Evolutionary conservation across 2,113 vertebrate genomes (phyloP).

Genomic region (Hepsetus odoe): DNA sequence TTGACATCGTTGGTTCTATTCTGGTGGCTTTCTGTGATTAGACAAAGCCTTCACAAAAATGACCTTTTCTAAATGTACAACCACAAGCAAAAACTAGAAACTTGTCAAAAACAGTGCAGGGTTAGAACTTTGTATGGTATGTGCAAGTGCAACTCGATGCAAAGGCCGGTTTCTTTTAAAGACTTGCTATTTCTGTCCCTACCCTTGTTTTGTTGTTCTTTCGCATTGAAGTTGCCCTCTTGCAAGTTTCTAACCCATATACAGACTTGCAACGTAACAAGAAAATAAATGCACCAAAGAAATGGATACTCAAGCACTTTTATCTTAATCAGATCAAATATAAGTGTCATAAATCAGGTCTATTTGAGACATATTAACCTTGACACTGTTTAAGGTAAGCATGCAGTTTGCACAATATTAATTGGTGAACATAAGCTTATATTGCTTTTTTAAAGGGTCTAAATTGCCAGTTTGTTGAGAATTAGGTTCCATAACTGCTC

Average conservation of each 20-base stretch:
- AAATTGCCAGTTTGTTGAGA: too few relatives aligned
- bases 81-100: constrained; percentile 5
- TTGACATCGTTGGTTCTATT: constrained; percentile 61
- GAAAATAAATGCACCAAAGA: not conserved
- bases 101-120: not conserved
- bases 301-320: too few relatives aligned
- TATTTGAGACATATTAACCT: too few relatives aligned
- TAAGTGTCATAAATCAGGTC: too few relatives aligned
- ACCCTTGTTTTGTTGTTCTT: not conserved
- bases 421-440: too few relatives aligned
- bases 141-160: not conserved
- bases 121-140: not conserved
- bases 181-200: not conserved
- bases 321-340: too few relatives aligned
- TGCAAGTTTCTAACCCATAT: not conserved
- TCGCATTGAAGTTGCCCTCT: not conserved
- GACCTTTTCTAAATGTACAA: constrained; percentile 33
- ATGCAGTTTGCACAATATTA: too few relatives aligned
- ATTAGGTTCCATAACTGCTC: too few relatives aligned
- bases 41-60: constrained; percentile 13
- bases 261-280: not conserved
- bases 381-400: too few relatives aligned
- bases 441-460: too few relatives aligned
- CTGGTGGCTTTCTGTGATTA: constrained; percentile 51
- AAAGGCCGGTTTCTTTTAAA: not conserved